phyloP scores from a whole-genome alignment of 2,888 invertebrate species.

The Zygothrica quintamaculata region DNA sequence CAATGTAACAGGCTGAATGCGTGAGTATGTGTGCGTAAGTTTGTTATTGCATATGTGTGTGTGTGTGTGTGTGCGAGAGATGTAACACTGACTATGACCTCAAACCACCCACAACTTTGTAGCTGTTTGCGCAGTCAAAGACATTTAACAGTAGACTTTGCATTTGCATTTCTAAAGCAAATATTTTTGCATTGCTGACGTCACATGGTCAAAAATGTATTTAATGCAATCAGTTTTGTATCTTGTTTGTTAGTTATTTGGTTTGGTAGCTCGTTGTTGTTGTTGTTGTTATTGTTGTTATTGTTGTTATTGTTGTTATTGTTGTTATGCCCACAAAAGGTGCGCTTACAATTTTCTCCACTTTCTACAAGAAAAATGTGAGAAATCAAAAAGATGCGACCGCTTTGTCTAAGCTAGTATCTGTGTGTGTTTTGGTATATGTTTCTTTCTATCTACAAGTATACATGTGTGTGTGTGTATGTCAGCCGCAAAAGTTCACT shows the following conservation, averaged over 20 bases:
- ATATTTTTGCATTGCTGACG: conserved; percentile 56
- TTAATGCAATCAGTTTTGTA: conserved; percentile 19
- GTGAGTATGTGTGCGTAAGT: conserved; percentile 21
- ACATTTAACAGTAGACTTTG: conserved; percentile 50
- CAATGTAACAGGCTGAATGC: conserved; percentile 39
- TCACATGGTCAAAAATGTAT: conserved; percentile 42
- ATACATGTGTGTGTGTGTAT: conserved; percentile 32
- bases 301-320: conserved; percentile 28
- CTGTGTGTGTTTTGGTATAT: conserved; percentile 16
- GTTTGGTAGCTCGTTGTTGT: conserved; percentile 19
- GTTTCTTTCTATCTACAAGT: conserved; percentile 5
- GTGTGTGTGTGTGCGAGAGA: conserved; percentile 46
- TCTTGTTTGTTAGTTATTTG: conserved; percentile 30
- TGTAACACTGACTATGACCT: conserved; percentile 72
- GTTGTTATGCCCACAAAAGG: conserved; percentile 71
- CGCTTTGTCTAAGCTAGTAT: conserved; percentile 22
- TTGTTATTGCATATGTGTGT: conserved; percentile 1
- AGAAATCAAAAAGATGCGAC: conserved; percentile 78
- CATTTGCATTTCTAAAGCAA: conserved; percentile 56
- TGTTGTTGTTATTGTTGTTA: conserved; percentile 18
- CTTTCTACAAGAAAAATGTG: conserved; percentile 79
- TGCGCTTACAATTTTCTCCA: conserved; percentile 73
- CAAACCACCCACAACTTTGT: conserved; percentile 69
- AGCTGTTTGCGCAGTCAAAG: conserved; percentile 31
- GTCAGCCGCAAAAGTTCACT: conserved; percentile 70